These are phyloP conservation scores for Enchytraeus crypticus DNA, from an alignment of 2,888 invertebrate species.

Conservation along the genomic window DNA sequence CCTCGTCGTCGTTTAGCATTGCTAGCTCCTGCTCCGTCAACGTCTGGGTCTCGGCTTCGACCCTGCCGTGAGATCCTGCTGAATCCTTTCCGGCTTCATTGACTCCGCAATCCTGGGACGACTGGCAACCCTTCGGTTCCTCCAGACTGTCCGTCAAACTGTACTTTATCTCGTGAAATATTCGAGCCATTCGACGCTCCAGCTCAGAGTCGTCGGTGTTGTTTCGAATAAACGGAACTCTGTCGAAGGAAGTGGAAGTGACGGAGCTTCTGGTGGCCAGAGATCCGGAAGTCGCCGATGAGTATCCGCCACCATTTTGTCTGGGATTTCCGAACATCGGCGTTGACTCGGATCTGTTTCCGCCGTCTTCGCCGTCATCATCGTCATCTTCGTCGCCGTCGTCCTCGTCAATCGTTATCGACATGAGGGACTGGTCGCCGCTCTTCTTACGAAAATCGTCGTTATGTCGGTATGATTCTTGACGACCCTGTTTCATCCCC, in stretches of 20 bases:
- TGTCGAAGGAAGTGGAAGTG: neutral
- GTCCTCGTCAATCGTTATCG: slow-evolving; percentile 17
- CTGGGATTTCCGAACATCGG: neutral
- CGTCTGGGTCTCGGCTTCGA: slow-evolving; percentile 18
- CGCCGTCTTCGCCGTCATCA: slow-evolving; percentile 3
- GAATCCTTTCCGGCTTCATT: neutral
- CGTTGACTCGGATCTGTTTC: neutral
- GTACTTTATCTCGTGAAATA: slow-evolving; percentile 25
- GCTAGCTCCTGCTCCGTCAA: slow-evolving; percentile 12
- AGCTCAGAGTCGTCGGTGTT: slow-evolving; percentile 29
- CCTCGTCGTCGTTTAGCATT: no score
- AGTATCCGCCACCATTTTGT: neutral
- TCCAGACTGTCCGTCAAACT: slow-evolving; percentile 28
- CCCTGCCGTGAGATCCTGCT: neutral
- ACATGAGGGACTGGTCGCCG: slow-evolving; percentile 19
- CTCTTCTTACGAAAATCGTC: slow-evolving; percentile 9
- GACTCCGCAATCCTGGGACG: neutral
- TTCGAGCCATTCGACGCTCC: slow-evolving; percentile 23
- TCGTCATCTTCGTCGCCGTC: slow-evolving; percentile 19
- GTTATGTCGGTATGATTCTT: neutral
- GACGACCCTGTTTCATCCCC: neutral
- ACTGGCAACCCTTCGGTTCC: slow-evolving; percentile 20
- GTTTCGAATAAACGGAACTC: slow-evolving; percentile 21
- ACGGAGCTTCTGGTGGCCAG: neutral
- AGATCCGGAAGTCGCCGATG: neutral